phyloP scores from a whole-genome alignment of 1,140 invertebrate genomes.

The Mesaphorura yosii region DNA sequence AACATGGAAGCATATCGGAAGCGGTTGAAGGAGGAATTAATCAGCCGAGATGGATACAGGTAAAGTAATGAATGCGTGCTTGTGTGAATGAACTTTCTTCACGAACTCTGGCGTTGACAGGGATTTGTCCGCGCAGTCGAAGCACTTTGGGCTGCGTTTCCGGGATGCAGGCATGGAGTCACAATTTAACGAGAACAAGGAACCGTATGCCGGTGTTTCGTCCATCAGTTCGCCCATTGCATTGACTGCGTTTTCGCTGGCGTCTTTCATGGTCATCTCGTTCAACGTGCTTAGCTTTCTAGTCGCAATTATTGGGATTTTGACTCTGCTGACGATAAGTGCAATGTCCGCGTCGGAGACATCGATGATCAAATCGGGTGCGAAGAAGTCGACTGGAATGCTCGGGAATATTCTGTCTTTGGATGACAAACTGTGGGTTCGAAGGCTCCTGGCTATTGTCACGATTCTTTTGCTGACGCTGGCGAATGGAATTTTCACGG shows the following conservation, averaged over 20 bases:
- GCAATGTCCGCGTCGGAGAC: slow-evolving; percentile 24
- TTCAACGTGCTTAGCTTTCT: slow-evolving; percentile 24
- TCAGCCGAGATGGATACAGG: slow-evolving; percentile 65
- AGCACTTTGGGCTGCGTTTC: slow-evolving; percentile 52
- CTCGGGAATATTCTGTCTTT: slow-evolving; percentile 18
- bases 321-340: slow-evolving; percentile 18
- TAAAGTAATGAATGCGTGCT: slow-evolving; percentile 32
- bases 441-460: slow-evolving; percentile 42
- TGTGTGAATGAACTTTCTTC: neutral
- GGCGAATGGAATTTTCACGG: slow-evolving; percentile 47
- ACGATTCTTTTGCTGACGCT: slow-evolving; percentile 46
- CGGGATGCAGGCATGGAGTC: slow-evolving; percentile 50
- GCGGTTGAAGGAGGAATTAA: slow-evolving; percentile 64
- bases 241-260: slow-evolving; percentile 27
- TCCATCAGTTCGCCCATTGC: slow-evolving; percentile 27
- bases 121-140: slow-evolving; percentile 55
- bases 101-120: slow-evolving; percentile 37
- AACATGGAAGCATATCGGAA: slow-evolving; percentile 54
- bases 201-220: slow-evolving; percentile 38
- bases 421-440: slow-evolving; percentile 38
- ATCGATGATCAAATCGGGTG: slow-evolving; percentile 20
- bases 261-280: slow-evolving; percentile 32
- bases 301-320: slow-evolving; percentile 15
- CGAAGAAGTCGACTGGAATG: slow-evolving; percentile 26
- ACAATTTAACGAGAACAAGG: slow-evolving; percentile 51